Evolutionary conservation across 2,797 vertebrate genomes (phyloP).

Genomic region (Sciurus carolinensis): DNA sequence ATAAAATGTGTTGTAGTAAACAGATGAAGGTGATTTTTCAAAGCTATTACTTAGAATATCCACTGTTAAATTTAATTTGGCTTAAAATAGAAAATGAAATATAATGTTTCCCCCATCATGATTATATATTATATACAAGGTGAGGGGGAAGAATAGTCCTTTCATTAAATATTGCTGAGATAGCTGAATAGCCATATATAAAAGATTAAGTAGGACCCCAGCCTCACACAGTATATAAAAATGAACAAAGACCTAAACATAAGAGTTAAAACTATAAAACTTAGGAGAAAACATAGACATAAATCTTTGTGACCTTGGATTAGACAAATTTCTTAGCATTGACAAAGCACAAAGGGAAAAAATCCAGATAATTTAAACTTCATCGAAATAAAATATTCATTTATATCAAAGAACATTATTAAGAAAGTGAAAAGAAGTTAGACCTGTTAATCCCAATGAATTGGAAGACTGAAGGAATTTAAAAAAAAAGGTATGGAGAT

Average conservation of each 20-base stretch:
- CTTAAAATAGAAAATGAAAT: constrained; percentile 54
- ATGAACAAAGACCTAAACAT: neutral
- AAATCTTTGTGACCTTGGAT: constrained; percentile 30
- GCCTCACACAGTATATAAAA: neutral
- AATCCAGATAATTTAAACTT: constrained; percentile 45
- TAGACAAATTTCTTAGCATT: constrained; percentile 19
- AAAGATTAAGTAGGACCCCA: neutral
- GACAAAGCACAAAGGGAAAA: neutral
- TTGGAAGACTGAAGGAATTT: too few species aligned
- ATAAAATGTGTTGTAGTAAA: constrained; percentile 27
- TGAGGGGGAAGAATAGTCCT: neutral
- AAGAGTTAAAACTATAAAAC: neutral
- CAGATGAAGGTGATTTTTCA: constrained; percentile 38
- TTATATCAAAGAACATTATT: constrained; percentile 11
- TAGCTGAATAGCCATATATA: neutral
- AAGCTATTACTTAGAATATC: constrained; percentile 13
- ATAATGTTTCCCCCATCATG: neutral
- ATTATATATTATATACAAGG: constrained; percentile 1
- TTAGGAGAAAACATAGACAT: constrained; percentile 11
- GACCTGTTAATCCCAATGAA: too few species aligned
- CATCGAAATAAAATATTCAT: constrained; percentile 41
- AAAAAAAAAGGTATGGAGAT: too few species aligned
- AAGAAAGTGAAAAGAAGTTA: constrained; percentile 9
- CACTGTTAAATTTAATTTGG: constrained; percentile 39
- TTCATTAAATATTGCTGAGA: neutral